Evolutionary conservation across 2,888 invertebrate genomes (phyloP), one percentile per base, ranked within the genome.

Genomic region (Nebria brevicollis): DNA sequence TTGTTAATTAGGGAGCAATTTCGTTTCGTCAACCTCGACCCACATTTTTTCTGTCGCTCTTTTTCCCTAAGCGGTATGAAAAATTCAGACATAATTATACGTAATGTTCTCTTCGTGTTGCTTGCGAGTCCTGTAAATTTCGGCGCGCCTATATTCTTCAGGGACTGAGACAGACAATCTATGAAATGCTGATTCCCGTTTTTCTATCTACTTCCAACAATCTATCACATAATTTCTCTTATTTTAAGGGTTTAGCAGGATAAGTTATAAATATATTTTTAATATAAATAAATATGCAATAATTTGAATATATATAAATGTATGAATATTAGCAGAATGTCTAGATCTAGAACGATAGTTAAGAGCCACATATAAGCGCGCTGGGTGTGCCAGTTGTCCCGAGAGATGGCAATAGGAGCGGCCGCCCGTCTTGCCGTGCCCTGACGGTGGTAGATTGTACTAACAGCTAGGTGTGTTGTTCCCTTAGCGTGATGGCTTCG

Each of bases 401-500:
- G 41, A 20, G 73, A 73, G 73, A 73, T 73, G 73, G 26, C 73
- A 41, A 4, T 73, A 73, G 73, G 73, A 73, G 73, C 73, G 73
- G 73, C 73, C 68, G 68, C 68, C 26, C 42, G 73, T 73, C 73
- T 73, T 73, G 73, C 73, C 73, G 42, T 42, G 41, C 73, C 73
- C 73, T 73, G 73, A 41, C 73, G 41, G 43, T 41, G 41, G 73
- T 13, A 73, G 73, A 73, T 73, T 73, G 42, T 41, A 42, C 41
- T 43, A 41, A 73, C 43, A 73, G 42, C 73, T 73, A 73, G 73
- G 73, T 73, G 73, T 73, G 73, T 73, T 73, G 73, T 73, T 73
- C 73, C 73, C 73, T 73, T 73, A 73, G 73, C 73, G 73, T 73
- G 73, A 73, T 73, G 43, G 73, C 73, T 73, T 73, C 73, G 41